Evolutionary conservation across 1,140 invertebrate genomes (phyloP).

Genomic region (Ostrea edulis): DNA sequence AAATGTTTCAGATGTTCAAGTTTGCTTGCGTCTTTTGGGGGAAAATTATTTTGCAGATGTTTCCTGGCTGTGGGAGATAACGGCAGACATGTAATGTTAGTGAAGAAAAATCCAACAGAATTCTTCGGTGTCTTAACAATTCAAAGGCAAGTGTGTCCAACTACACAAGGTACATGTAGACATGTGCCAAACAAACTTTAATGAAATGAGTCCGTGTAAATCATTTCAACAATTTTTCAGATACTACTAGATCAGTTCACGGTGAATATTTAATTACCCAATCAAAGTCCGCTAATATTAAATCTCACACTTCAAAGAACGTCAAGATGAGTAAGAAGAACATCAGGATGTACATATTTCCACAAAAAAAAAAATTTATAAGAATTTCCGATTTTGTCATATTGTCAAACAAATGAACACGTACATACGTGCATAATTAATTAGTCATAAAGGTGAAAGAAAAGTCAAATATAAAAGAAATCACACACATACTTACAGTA

Average conservation of each 20-base stretch:
- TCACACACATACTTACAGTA: conserved; percentile 38
- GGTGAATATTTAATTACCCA: neutral
- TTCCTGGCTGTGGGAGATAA: conserved; percentile 12
- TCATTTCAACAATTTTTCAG: too few species aligned
- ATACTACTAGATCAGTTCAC: too few species aligned
- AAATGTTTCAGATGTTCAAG: conserved; percentile 27
- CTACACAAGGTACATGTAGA: too few species aligned
- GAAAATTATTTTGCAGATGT: conserved; percentile 27
- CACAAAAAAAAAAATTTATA: neutral
- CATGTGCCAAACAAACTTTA: too few species aligned
- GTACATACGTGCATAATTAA: conserved; percentile 10
- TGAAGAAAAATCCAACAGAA: neutral
- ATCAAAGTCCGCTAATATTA: neutral
- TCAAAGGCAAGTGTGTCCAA: too few species aligned
- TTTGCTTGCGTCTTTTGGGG: neutral
- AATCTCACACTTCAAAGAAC: neutral
- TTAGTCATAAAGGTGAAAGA: neutral
- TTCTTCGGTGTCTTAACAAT: neutral
- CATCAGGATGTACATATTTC: neutral
- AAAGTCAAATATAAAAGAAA: conserved; percentile 25
- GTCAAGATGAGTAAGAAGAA: neutral
- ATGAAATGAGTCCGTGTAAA: too few species aligned
- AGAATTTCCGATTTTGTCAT: neutral
- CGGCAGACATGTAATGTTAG: neutral
- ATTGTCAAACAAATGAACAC: neutral